Base-by-base conservation (phyloP, 2,113 vertebrate genomes). In the Hypocryptadius cinnamomeus region DNA sequence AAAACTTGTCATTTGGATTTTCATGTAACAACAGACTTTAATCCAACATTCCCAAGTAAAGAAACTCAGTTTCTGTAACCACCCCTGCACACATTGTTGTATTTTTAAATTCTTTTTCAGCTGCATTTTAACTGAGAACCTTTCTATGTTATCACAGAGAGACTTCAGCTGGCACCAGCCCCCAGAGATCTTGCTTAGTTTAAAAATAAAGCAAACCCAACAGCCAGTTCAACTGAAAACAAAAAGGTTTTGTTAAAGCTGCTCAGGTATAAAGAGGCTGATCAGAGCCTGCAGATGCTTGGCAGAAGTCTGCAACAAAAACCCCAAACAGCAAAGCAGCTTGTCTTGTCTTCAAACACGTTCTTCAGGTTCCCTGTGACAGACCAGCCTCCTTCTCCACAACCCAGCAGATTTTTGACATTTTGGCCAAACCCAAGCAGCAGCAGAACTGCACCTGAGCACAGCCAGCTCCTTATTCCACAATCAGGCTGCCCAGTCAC, bases 181-280 rank as follows among this genome's bases (percentile, higher is more conserved):
- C n/a, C 82, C n/a, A 39, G 61, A 90, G 89, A 60, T 22, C 18
- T 40, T 48, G 53, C 65, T 95, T 92, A 61, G 65, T 78, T 92
- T 77, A 92, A 91, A 96, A 94, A 85, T 59, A 81, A 92, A 95
- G 79, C 77, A 85, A 94, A 78, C 70, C 42, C 57, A 85, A 87
- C 66, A 69, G 61, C 47, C 92, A 92, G 53, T 89, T 92, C 73
- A 85, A 73, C 28, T 59, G 66, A 64, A 56, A 61, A 35, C 81
- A 80, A 71, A 77, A 80, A 78, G 76, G 66, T 39, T 91, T 73
- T 74, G 37, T 65, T 82, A 87, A 85, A 87, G 77, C 31, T 35
- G 44, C 68, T 51, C 77, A 90, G n/a, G 81, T 89, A 84, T 54
- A 74, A 73, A 53, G 44, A 87, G 69, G 42, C 57, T 48, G 69